Base-by-base conservation (phyloP, 2,888 invertebrate species). In the Sycophila texana region DNA sequence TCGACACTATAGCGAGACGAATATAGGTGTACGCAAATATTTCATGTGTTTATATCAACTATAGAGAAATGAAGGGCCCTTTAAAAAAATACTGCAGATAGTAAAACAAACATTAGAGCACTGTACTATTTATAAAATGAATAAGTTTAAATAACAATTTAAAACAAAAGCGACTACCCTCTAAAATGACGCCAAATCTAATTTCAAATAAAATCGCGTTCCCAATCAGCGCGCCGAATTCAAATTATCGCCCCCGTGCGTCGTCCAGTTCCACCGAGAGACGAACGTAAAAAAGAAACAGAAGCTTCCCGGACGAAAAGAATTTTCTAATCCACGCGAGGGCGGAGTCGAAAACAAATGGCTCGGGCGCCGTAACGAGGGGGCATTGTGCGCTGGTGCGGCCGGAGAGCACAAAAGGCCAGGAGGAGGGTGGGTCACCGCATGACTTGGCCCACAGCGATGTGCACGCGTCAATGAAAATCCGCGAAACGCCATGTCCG, bases 391-490 rank as follows among this genome's bases (percentile, higher is more conserved):
- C 57, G 49, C 47, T 47, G 47, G 1, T 12, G 14, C 61, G 39
- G n/a, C 65, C 39, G 47, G n/a, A 68, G 39, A 68, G 55, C 53
- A 73, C 73, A 76, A 76, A 73, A 73, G 67, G 70, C 66, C 60
- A 3, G 26, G 26, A 3, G 26, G 26, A 26, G 26, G 26, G 26
- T n/a, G n/a, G 26, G 13, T 12, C 16, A 39, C 22, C 53, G 26
- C 53, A 49, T 47, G 22, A 20, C 10, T 51, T 22, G 22, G 39
- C 18, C 49, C 53, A 10, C 20, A 26, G 65, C 30, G 58, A 0
- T 20, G 16, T 39, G 20, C 5, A 4, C n/a, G 55, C 74, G 65
- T 77, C 80, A 77, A 77, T 77, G 73, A 74, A 68, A 80, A 77
- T 72, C 70, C 55, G 70, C 65, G 53, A 80, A 70, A 65, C 68